Conservation (phyloP, 2,888 invertebrate genomes). For the Magallana nippona region DNA sequence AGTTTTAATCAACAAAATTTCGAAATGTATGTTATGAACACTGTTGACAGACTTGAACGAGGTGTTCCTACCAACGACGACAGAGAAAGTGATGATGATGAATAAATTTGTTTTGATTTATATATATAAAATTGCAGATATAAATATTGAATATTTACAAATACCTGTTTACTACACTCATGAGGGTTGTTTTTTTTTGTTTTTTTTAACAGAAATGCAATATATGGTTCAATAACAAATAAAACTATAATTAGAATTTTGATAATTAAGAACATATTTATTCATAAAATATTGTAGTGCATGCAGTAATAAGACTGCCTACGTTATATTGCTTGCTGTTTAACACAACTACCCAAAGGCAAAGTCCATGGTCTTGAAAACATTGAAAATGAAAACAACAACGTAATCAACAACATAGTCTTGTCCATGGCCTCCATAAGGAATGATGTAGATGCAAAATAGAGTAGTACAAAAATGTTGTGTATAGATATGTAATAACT, state of each 20-base stretch:
- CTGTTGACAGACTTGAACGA: background rate
- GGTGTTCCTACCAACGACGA: background rate
- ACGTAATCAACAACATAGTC: too few species aligned
- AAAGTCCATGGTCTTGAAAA: too few species aligned
- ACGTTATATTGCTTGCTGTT: background rate
- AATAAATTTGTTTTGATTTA: background rate
- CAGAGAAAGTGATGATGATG: slow-evolving; percentile 1
- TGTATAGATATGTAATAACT: too few species aligned
- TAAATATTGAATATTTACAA: slow-evolving; percentile 16
- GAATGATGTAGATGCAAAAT: too few species aligned
- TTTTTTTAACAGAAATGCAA: background rate
- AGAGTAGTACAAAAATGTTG: too few species aligned
- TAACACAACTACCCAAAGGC: background rate
- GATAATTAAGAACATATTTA: background rate
- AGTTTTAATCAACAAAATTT: background rate
- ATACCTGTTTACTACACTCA: background rate
- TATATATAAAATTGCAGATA: background rate
- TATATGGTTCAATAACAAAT: slow-evolving; percentile 6
- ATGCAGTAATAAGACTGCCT: background rate
- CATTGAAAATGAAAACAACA: too few species aligned
- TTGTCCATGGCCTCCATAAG: too few species aligned
- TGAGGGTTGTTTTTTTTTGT: too few species aligned
- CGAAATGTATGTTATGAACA: slow-evolving; percentile 12
- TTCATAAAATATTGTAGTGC: background rate
- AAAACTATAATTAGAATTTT: background rate